phyloP scores from a whole-genome alignment of 2,888 invertebrate species.

The Ophion slaviceki region DNA sequence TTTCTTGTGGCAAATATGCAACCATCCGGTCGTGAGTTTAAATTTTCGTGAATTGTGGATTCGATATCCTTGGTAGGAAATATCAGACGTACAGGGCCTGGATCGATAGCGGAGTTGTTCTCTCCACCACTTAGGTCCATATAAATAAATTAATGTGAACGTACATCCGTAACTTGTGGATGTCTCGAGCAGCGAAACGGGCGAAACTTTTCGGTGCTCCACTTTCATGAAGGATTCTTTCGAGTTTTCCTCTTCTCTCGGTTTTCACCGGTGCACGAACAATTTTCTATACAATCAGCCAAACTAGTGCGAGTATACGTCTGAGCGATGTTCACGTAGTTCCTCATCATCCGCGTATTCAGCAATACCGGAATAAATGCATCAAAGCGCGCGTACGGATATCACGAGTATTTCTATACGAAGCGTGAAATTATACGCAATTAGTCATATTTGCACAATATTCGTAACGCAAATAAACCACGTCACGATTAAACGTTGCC shows the following conservation, averaged over 20 bases:
- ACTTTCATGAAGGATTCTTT: slow-evolving; percentile 3
- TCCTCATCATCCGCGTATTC: slow-evolving; percentile 1
- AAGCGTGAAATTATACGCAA: background rate
- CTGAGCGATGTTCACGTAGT: slow-evolving; percentile 8
- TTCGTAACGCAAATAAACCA: background rate
- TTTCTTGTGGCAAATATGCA: background rate
- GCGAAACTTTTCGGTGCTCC: background rate
- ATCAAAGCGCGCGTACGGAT: background rate
- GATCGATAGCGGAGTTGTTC: background rate
- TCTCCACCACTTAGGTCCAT: background rate
- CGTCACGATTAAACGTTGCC: background rate
- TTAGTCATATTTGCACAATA: background rate
- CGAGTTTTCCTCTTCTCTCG: background rate
- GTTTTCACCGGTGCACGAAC: background rate
- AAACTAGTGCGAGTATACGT: slow-evolving; percentile 2
- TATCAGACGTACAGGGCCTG: background rate
- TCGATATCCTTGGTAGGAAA: background rate
- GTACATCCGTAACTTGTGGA: background rate
- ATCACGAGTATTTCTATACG: background rate
- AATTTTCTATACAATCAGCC: slow-evolving; percentile 5
- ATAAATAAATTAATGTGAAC: slow-evolving; percentile 16
- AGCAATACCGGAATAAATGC: slow-evolving; percentile 17
- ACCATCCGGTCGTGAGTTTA: background rate
- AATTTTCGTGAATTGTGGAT: background rate
- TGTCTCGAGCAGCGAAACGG: background rate